Percentiles rank a stretch among this genome's conserved stretches.
These are phyloP conservation scores for Acleris laterana DNA, from an alignment of 2,888 invertebrate genomes.

Conservation along the genomic window DNA sequence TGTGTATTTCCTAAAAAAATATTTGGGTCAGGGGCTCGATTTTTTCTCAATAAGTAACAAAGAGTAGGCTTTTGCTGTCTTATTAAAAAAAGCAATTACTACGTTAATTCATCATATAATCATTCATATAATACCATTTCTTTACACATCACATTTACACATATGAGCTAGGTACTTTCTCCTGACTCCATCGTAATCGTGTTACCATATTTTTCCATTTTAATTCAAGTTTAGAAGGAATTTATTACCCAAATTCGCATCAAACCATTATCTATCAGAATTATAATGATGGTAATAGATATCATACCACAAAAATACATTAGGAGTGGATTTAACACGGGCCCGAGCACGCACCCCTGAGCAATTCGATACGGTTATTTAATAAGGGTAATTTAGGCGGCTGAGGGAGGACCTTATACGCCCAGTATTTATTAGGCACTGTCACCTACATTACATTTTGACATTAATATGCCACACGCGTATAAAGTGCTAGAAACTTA, in stretches of 20 bases:
- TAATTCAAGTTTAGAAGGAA: too few species aligned
- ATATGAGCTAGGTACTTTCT: too few species aligned
- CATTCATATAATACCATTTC: too few species aligned
- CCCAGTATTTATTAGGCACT: conserved; percentile 42
- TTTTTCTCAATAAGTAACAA: too few species aligned
- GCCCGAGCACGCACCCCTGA: conserved; percentile 16
- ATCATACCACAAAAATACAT: conserved; percentile 27
- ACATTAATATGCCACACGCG: conserved; percentile 20
- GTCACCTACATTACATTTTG: conserved; percentile 37
- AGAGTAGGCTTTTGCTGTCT: too few species aligned
- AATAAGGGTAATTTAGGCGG: conserved; percentile 18
- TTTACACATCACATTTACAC: too few species aligned
- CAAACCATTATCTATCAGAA: background rate
- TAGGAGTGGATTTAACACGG: conserved; percentile 10
- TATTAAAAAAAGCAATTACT: too few species aligned
- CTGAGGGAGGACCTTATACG: conserved; percentile 12
- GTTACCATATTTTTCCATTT: too few species aligned
- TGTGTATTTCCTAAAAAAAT: too few species aligned
- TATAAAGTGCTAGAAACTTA: background rate
- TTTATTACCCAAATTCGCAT: conserved; percentile 18
- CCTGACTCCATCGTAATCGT: too few species aligned
- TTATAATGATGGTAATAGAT: conserved; percentile 27
- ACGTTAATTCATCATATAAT: too few species aligned
- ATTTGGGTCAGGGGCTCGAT: too few species aligned
- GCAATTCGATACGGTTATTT: conserved; percentile 30